A percentile compares a stretch with the other conserved stretches of the same genome.
These are phyloP conservation scores for Sipha maydis DNA, from an alignment of 2,888 invertebrate species.

Conservation along the genomic window DNA sequence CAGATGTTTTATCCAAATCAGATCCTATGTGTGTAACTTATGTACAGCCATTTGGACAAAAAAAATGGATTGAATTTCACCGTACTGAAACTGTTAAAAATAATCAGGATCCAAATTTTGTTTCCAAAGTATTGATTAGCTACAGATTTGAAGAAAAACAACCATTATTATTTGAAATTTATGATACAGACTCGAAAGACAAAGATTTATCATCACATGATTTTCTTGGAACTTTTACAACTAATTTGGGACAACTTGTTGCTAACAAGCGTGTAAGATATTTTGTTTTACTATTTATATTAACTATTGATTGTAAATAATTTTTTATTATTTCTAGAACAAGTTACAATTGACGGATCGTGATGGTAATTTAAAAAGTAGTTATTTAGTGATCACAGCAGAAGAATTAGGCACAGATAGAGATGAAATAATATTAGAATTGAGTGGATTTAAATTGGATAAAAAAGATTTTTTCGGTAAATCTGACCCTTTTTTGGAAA, in stretches of 20 bases:
- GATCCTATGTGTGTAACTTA: constrained; percentile 71
- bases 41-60: constrained; percentile 67
- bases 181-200: constrained; percentile 68
- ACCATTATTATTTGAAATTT: constrained; percentile 70
- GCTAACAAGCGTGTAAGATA: constrained; percentile 64
- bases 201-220: constrained; percentile 67
- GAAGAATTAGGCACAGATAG: constrained; percentile 67
- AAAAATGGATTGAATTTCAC: constrained; percentile 68
- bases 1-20: constrained; percentile 71
- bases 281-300: background rate
- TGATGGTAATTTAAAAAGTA: constrained; percentile 60
- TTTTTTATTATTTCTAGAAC: constrained; percentile 63
- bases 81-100: constrained; percentile 69
- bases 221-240: constrained; percentile 70
- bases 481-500: constrained; percentile 67
- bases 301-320: background rate
- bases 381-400: constrained; percentile 66
- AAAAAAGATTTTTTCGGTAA: constrained; percentile 68
- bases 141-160: constrained; percentile 73
- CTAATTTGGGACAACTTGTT: constrained; percentile 70
- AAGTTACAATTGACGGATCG: constrained; percentile 64
- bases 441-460: constrained; percentile 67
- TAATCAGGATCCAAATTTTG: constrained; percentile 70
- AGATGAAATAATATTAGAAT: constrained; percentile 67
- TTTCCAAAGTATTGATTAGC: constrained; percentile 70